phyloP scores from a whole-genome alignment of 2,797 vertebrate species.

The Vipera ursinii region DNA sequence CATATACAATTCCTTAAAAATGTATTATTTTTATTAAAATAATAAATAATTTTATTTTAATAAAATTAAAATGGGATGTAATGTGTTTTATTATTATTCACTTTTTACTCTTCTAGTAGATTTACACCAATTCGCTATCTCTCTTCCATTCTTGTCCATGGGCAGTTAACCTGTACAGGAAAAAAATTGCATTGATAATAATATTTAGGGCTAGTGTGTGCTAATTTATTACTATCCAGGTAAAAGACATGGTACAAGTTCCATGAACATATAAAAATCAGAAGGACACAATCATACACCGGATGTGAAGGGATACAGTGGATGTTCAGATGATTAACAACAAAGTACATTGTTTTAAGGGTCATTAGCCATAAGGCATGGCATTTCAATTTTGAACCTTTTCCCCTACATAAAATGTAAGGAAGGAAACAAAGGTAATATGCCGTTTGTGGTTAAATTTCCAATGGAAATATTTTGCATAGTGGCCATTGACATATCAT shows the following conservation, averaged over 20 bases:
- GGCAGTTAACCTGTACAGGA: not conserved
- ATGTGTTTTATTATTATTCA: conserved; percentile 37
- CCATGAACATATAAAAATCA: not conserved
- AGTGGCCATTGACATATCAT: conserved; percentile 60
- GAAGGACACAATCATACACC: not conserved
- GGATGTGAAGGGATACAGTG: not conserved
- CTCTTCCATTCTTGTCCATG: not conserved
- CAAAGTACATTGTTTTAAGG: conserved; percentile 22
- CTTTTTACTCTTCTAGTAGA: not conserved
- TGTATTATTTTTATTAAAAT: too few species aligned
- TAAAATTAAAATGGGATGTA: conserved; percentile 14
- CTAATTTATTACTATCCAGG: not conserved
- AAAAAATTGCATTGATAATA: not conserved
- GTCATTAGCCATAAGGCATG: not conserved
- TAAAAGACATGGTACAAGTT: not conserved
- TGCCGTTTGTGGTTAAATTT: conserved; percentile 52
- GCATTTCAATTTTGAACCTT: not conserved
- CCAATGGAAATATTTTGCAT: conserved; percentile 64
- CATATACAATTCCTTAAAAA: not conserved
- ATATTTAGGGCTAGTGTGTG: not conserved
- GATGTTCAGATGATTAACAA: conserved; percentile 1
- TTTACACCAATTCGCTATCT: not conserved
- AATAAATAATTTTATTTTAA: too few species aligned
- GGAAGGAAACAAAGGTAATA: conserved; percentile 45
- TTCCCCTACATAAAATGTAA: conserved; percentile 14